phyloP scores from a whole-genome alignment of 2,888 invertebrate species.

The Glomeris marginata region DNA sequence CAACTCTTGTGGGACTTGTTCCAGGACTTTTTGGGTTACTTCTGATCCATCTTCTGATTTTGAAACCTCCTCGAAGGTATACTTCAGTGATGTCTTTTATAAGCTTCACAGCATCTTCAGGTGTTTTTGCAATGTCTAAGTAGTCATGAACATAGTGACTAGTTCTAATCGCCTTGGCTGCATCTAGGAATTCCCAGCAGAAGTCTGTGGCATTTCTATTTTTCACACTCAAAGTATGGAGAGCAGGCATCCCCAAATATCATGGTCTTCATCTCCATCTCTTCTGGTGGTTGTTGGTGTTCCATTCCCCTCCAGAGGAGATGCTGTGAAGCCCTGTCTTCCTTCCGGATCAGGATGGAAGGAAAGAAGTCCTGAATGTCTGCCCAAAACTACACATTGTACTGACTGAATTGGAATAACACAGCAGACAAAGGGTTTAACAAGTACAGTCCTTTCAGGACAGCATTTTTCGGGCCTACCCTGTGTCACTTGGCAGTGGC shows the following conservation, averaged over 20 bases:
- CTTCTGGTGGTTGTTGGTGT: neutral
- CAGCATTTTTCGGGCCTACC: constrained; percentile 13
- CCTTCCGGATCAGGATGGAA: constrained; percentile 6
- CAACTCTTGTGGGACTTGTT: too few species aligned
- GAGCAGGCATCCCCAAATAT: constrained; percentile 15
- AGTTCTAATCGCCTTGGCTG: constrained; percentile 8
- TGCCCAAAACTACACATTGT: constrained; percentile 9
- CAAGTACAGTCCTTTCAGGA: constrained; percentile 15
- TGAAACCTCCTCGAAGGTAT: too few species aligned
- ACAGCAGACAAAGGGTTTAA: constrained; percentile 10
- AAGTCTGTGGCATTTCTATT: constrained; percentile 14
- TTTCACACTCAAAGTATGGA: constrained; percentile 11
- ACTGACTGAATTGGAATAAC: constrained; percentile 14
- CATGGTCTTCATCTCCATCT: constrained; percentile 11
- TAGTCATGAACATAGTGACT: constrained; percentile 17
- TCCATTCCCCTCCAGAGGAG: constrained; percentile 15
- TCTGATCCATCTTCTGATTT: too few species aligned
- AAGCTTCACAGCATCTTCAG: constrained; percentile 11
- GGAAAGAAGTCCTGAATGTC: constrained; percentile 18
- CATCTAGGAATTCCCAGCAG: constrained; percentile 11
- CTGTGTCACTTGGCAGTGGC: constrained; percentile 12
- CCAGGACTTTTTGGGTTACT: too few species aligned
- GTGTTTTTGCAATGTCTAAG: constrained; percentile 9
- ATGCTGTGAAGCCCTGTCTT: constrained; percentile 13
- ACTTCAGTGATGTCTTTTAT: neutral